Evolutionary conservation across 2,113 vertebrate species (phyloP).

Genomic region (Aphelocoma coerulescens): DNA sequence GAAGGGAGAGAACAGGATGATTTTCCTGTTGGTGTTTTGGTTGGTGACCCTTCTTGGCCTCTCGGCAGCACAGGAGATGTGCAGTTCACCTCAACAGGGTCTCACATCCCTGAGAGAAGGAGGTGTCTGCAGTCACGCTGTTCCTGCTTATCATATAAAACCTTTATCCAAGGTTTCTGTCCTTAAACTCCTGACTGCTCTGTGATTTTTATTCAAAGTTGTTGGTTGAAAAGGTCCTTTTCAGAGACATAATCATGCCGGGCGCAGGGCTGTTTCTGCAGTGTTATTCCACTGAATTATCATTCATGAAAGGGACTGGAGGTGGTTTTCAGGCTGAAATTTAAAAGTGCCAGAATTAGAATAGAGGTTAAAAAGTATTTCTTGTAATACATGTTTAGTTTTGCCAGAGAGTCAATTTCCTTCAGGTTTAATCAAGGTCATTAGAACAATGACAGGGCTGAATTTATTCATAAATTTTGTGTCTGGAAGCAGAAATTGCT

Average conservation of each 20-base stretch:
- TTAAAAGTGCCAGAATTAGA: not conserved
- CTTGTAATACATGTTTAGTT: not conserved
- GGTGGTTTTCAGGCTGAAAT: not conserved
- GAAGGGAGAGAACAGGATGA: not conserved
- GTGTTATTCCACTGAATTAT: not conserved
- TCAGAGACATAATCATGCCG: not conserved
- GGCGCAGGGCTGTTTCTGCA: not conserved
- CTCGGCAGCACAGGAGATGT: fast-evolving
- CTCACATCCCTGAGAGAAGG: fast-evolving
- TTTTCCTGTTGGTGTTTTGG: not conserved
- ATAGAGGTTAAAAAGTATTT: not conserved
- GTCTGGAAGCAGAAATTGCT: not conserved
- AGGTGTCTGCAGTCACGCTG: not conserved
- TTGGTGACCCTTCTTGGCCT: not conserved
- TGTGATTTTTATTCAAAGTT: not conserved
- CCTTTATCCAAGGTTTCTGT: not conserved
- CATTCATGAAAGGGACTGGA: not conserved
- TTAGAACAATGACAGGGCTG: not conserved
- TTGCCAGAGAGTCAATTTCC: not conserved
- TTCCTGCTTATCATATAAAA: not conserved
- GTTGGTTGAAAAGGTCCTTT: not conserved
- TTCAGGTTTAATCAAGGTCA: slow-evolving; percentile 16
- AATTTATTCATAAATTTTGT: not conserved
- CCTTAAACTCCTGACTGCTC: not conserved
- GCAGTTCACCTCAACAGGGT: fast-evolving